Conservation (phyloP, 2,888 invertebrate genomes). For the Erebia palarica region DNA sequence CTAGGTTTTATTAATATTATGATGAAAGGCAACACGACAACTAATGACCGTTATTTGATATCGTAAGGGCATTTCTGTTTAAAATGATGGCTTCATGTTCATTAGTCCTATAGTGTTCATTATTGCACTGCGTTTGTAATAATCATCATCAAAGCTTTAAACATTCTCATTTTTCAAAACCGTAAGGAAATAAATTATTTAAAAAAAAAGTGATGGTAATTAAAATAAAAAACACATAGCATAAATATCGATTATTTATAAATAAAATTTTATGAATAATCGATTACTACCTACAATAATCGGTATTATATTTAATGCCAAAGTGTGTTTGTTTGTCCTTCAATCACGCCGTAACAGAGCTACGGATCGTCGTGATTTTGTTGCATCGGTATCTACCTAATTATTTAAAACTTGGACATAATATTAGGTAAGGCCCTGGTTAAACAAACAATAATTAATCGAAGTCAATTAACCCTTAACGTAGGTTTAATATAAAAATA, state of each 20-base stretch:
- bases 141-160: neutral
- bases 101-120: slow-evolving; percentile 23
- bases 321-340: too few species aligned
- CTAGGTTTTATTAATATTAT: slow-evolving; percentile 34
- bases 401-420: too few species aligned
- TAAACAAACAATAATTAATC: too few species aligned
- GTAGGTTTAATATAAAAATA: too few species aligned
- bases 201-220: neutral
- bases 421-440: too few species aligned
- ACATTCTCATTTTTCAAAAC: neutral
- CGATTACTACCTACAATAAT: too few species aligned
- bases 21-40: slow-evolving; percentile 34
- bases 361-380: too few species aligned
- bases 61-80: slow-evolving; percentile 30
- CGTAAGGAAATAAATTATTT: neutral
- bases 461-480: too few species aligned
- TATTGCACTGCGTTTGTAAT: slow-evolving; percentile 17
- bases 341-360: too few species aligned
- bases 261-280: neutral
- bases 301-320: too few species aligned
- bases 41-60: slow-evolving; percentile 30
- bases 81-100: slow-evolving; percentile 34
- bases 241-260: too few species aligned
- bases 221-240: neutral
- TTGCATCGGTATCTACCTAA: too few species aligned